Conservation (phyloP, 2,797 vertebrate species). For the Phalanger gymnotis region DNA sequence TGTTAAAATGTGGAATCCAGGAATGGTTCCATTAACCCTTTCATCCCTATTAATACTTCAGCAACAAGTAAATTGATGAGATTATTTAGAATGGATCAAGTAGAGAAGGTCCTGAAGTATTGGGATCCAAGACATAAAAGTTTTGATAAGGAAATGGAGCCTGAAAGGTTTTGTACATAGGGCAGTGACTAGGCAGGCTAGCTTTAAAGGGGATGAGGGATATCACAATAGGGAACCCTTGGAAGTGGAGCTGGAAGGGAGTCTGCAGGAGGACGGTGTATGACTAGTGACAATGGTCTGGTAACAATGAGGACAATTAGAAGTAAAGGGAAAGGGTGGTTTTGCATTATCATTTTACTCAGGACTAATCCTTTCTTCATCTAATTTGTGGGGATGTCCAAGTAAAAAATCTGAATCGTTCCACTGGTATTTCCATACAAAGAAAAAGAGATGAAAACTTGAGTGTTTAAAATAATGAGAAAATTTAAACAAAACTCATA, state of each 20-base stretch:
- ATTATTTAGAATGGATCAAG: background rate
- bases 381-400: background rate
- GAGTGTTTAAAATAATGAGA: background rate
- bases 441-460: background rate
- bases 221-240: background rate
- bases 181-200: background rate
- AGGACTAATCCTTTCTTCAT: background rate
- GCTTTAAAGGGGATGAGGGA: background rate
- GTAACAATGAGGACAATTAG: background rate
- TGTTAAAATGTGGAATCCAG: constrained; percentile 46
- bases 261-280: background rate
- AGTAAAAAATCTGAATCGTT: background rate
- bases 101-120: background rate
- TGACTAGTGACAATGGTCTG: background rate
- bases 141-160: background rate
- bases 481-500: constrained; percentile 31
- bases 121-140: background rate
- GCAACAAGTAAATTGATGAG: constrained; percentile 34
- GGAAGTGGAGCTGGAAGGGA: background rate
- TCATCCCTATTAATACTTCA: constrained; percentile 39
- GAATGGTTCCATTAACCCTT: constrained; percentile 61
- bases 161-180: background rate
- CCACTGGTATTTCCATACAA: background rate
- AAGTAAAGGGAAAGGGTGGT: background rate
- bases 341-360: background rate